Percentiles rank a stretch among this genome's conserved stretches.
phyloP scores from a whole-genome alignment of 2,113 vertebrate species.

The Hippocampus barbouri region DNA sequence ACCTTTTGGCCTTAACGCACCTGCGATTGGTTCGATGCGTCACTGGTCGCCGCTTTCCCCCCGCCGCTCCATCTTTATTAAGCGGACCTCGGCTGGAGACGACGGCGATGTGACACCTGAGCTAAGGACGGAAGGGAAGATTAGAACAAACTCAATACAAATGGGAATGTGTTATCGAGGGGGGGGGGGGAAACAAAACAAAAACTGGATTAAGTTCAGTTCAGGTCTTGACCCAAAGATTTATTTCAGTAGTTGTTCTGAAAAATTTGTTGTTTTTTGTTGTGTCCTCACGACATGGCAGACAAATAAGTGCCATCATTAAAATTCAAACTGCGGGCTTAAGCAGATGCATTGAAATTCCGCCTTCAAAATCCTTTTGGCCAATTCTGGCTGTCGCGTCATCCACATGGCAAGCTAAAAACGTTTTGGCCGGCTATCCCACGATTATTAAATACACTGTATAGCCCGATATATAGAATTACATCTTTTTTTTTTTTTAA shows the following conservation, averaged over 20 bases:
- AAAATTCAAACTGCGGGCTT: slow-evolving; percentile 68
- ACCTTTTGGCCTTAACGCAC: slow-evolving; percentile 22
- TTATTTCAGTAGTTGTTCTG: neutral
- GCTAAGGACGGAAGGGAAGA: slow-evolving; percentile 44
- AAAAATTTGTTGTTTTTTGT: neutral
- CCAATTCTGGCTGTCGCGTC: slow-evolving; percentile 33
- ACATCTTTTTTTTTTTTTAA: neutral
- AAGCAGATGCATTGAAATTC: slow-evolving; percentile 77
- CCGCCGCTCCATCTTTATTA: slow-evolving; percentile 67
- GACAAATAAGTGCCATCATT: slow-evolving; percentile 39
- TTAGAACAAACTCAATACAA: slow-evolving; percentile 12
- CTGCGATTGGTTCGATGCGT: slow-evolving; percentile 50
- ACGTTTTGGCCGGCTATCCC: slow-evolving; percentile 1
- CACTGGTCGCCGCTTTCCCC: slow-evolving; percentile 49
- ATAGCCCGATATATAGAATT: neutral
- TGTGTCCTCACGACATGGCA: slow-evolving; percentile 1
- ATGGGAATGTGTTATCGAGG: neutral
- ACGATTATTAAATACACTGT: neutral
- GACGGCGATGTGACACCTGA: slow-evolving; percentile 66
- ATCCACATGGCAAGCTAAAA: slow-evolving; percentile 21
- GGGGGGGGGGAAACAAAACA: slow-evolving; percentile 5
- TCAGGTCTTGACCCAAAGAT: neutral
- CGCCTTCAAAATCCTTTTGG: slow-evolving; percentile 52
- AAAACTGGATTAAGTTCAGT: neutral
- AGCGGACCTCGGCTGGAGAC: slow-evolving; percentile 33